Percentiles rank a stretch among this genome's conserved stretches.
These are phyloP conservation scores for Bubo scandiacus DNA, from an alignment of 2,113 vertebrate species.

Conservation along the genomic window DNA sequence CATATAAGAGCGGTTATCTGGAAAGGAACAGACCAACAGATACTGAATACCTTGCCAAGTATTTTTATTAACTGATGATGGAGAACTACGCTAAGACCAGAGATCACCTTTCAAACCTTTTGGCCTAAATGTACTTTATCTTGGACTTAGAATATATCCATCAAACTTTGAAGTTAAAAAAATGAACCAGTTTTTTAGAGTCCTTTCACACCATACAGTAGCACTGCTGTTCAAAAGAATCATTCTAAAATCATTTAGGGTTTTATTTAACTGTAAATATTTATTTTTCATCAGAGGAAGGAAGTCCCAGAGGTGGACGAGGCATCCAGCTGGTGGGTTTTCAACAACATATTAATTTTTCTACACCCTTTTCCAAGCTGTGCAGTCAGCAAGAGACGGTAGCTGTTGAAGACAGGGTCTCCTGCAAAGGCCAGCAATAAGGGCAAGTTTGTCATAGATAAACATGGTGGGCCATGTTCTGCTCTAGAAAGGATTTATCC, in stretches of 20 bases:
- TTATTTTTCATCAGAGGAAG: constrained; percentile 46
- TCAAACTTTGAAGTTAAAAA: constrained; percentile 23
- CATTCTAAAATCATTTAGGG: neutral
- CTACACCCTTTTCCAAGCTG: neutral
- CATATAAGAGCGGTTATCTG: neutral
- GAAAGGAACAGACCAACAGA: neutral
- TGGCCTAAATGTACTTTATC: constrained; percentile 27
- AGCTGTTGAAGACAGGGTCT: constrained; percentile 12
- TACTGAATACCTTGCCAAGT: neutral
- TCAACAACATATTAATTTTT: constrained; percentile 32
- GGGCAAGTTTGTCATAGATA: neutral
- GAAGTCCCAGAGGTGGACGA: constrained; percentile 11
- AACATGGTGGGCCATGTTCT: neutral
- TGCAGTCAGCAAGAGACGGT: neutral
- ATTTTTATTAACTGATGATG: constrained; percentile 39
- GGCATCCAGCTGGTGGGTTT: constrained; percentile 16
- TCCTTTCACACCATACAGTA: neutral
- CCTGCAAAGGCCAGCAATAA: neutral
- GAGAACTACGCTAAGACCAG: neutral
- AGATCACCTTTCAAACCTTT: constrained; percentile 35
- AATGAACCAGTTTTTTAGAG: neutral
- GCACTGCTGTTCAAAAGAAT: constrained; percentile 14
- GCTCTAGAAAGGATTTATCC: neutral
- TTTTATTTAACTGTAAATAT: constrained; percentile 50
- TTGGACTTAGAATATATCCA: constrained; percentile 13